Percentiles rank a stretch among this genome's conserved stretches.
These are phyloP conservation scores for Malurus splendens DNA, from an alignment of 2,797 vertebrate genomes.

Conservation along the genomic window DNA sequence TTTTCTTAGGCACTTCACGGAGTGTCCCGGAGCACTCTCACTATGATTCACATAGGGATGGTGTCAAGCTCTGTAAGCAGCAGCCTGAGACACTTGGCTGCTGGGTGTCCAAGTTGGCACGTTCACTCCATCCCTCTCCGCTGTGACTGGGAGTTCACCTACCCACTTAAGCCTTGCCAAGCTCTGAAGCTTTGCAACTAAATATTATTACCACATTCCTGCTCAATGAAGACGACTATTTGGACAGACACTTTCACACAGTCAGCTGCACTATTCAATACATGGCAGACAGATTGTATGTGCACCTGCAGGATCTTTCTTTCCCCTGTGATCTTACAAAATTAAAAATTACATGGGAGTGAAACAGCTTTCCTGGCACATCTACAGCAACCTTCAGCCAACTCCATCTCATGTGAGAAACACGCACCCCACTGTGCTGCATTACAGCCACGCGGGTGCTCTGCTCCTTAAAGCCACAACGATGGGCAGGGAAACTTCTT, in stretches of 20 bases:
- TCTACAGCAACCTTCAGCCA: not conserved
- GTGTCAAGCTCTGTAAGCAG: not conserved
- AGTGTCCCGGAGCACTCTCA: not conserved
- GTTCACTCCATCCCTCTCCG: not conserved
- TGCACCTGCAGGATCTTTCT: not conserved
- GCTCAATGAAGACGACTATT: not conserved
- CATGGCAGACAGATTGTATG: not conserved
- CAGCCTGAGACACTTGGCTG: not conserved
- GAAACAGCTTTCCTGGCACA: not conserved
- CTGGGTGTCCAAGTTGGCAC: not conserved
- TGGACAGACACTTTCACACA: not conserved
- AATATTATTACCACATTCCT: not conserved
- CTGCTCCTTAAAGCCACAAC: not conserved
- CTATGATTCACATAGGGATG: not conserved
- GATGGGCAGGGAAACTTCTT: not conserved
- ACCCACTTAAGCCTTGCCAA: not conserved
- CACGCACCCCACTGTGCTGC: not conserved
- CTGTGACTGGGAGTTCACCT: not conserved
- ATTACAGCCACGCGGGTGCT: not conserved
- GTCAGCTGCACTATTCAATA: not conserved
- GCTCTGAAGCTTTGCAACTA: not conserved
- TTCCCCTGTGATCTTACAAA: not conserved
- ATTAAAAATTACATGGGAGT: not conserved
- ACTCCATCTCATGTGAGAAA: not conserved
- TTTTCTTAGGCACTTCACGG: not conserved